Evolutionary conservation across 2,888 invertebrate species (phyloP), one percentile per base, ranked within the genome.

Genomic region (Leptopilina drosophilae): DNA sequence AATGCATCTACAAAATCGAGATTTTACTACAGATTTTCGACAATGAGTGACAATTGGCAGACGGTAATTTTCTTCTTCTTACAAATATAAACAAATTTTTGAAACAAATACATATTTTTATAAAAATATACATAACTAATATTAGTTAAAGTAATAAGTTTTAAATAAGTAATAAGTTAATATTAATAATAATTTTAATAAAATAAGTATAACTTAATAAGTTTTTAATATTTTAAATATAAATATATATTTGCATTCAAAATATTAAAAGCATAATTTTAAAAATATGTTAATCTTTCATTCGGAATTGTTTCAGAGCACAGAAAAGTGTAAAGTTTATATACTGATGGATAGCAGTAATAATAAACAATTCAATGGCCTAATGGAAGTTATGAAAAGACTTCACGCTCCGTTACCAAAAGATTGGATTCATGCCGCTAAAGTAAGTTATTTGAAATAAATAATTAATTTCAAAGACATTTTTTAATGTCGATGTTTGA

Each of bases 11-110:
- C 95, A 90, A 94, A 95, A 75, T 87, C 87, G 0, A 93, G 93
- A 87, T 97, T 97, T 88, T 94, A 94, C 67, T 94, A 93, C 87
- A 92, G 97, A 80, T 96, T 96, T 87, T 93, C 95, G 0, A 94
- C 94, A 33, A 91, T 96, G 64, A 93, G 94, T 79, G 93, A 95
- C 82, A 94, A 94, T 87, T 95, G 95, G 64, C 81, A 85, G 81
- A 83, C 84, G 84, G 91, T 90, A 87, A 78, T 56, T 59, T 53
- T 26, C 8, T 62, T 20, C 20, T 62, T 20, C 20, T 20, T 20
- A 15, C 20, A 20, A 1, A 15, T 59, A 20, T 20, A 77, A 40
- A 62, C 64, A 77, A 80, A 56, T 75, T 77, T 80, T 56, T 76
- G 66, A 46, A 80, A 67, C 53, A 80, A 69, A 33, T 33, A 5